Base-by-base conservation (phyloP, 1,140 invertebrate species). In the Bombus pascuorum region DNA sequence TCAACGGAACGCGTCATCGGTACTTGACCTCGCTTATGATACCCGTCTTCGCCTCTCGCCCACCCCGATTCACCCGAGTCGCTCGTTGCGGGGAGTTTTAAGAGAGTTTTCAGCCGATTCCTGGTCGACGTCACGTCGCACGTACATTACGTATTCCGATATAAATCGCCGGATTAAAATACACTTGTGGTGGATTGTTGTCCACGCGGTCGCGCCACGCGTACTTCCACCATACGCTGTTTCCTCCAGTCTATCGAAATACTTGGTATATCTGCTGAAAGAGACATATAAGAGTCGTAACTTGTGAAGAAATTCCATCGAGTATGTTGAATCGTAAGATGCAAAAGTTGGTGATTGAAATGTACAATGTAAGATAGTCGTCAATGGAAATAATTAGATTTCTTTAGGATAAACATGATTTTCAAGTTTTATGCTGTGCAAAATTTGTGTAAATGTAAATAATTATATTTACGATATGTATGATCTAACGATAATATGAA, bases 21-120 rank as follows among this genome's bases (percentile, higher is more conserved):
- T 78, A 85, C 83, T 86, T 89, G 88, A 89, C 79, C 88, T 47
- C 88, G 83, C 87, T 88, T 79, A n/a, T 37, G 66, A 72, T 72
- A 79, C 32, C 37, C n/a, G 10, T 37, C 37, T n/a, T 66, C 39
- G 57, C 10, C 34, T 25, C 25, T 28, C 53, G n/a, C 9, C 8
- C 34, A 18, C 53, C 34, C 22, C 73, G n/a, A 57, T 32, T 15
- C 25, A 13, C 4, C 1, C 32, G 25, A 34, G 34, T 57, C 53
- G 34, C 42, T 78, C 75, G 75, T 32, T 32, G 59, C 37, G 22
- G 28, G 9, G 28, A 10, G 37, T 32, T 57, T 57, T 44, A 18
- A 57, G 44, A 42, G 65, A 70, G 39, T 78, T 39, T 71, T 10
- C 73, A 53, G 10, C 28, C 18, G 65, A 70, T 70, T 57, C 47